Conservation (phyloP, 2,797 vertebrate genomes). For the Otolemur crassicaudatus region DNA sequence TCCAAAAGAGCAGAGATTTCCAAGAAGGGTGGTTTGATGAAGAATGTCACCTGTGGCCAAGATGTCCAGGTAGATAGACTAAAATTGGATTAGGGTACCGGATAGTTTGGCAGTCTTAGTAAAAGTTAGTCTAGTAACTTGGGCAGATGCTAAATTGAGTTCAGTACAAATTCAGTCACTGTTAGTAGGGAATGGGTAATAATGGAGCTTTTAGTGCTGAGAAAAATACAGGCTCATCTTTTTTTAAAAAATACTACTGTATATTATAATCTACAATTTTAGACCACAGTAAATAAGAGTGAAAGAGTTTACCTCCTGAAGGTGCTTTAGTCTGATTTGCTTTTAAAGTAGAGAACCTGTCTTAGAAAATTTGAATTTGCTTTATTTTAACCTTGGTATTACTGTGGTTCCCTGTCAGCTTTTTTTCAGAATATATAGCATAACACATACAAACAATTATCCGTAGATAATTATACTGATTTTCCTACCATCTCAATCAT, state of each 20-base stretch:
- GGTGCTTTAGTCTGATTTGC: not conserved
- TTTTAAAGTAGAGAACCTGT: not conserved
- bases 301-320: not conserved
- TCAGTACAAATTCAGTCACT: not conserved
- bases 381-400: conserved; percentile 5
- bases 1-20: not conserved
- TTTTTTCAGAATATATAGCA: not conserved
- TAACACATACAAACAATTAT: not conserved
- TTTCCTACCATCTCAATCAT: not conserved
- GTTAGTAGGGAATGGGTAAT: not conserved
- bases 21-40: not conserved
- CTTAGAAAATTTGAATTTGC: not conserved
- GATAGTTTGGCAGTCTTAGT: not conserved
- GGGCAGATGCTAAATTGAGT: not conserved
- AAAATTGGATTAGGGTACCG: not conserved
- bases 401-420: not conserved
- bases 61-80: not conserved
- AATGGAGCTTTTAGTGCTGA: not conserved
- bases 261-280: not conserved
- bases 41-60: not conserved
- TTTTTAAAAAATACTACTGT: not conserved
- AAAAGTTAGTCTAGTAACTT: conserved; percentile 5
- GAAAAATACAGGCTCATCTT: not conserved
- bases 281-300: not conserved
- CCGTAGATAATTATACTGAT: not conserved